phyloP scores from a whole-genome alignment of 2,113 vertebrate species.

The Crotalus helleri region DNA sequence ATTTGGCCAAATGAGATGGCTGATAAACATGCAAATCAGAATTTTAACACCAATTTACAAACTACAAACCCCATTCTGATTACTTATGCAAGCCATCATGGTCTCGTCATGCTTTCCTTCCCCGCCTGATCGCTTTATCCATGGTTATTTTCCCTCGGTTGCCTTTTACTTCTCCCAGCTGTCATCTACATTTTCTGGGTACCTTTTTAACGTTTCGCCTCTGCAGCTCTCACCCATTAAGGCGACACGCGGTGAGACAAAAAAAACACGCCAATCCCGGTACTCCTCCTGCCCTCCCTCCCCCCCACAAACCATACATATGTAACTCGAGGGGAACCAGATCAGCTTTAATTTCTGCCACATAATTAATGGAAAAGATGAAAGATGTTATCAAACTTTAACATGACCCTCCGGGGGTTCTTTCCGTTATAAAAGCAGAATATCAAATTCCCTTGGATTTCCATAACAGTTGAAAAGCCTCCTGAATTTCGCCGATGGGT shows the following conservation, averaged over 20 bases:
- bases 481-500: not conserved
- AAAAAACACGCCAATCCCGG: not conserved
- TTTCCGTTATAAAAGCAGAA: slow-evolving; percentile 31
- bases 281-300: not conserved
- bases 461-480: slow-evolving; percentile 31
- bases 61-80: slow-evolving; percentile 53
- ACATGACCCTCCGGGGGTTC: slow-evolving; percentile 40
- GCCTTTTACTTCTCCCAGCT: slow-evolving; percentile 49
- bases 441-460: slow-evolving; percentile 18
- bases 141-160: slow-evolving; percentile 53
- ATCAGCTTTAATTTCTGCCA: slow-evolving; percentile 39
- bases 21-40: slow-evolving; percentile 64
- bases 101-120: slow-evolving; percentile 59
- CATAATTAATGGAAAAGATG: slow-evolving; percentile 36
- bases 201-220: slow-evolving; percentile 43
- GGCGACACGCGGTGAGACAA: slow-evolving; percentile 35
- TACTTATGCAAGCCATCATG: slow-evolving; percentile 58
- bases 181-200: slow-evolving; percentile 62
- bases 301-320: slow-evolving; percentile 21
- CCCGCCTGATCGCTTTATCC: slow-evolving; percentile 60
- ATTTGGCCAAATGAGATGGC: slow-evolving; percentile 63
- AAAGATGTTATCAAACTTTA: slow-evolving; percentile 48
- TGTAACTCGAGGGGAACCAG: slow-evolving; percentile 26
- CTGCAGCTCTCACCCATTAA: slow-evolving; percentile 49
- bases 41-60: slow-evolving; percentile 66